Base-by-base conservation (phyloP, 2,113 vertebrate species). In the Pedionomus torquatus region DNA sequence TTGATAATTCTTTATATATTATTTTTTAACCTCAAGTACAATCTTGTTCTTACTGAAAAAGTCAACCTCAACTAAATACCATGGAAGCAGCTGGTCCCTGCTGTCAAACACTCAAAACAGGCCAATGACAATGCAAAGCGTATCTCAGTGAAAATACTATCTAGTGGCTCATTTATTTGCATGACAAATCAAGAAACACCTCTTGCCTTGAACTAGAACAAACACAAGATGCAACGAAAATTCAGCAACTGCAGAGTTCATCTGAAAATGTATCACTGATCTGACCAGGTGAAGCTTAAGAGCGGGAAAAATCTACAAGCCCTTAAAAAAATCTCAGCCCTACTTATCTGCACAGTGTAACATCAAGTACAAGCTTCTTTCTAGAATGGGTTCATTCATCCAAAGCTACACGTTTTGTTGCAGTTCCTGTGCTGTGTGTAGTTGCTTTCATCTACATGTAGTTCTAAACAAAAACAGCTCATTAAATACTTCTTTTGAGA, bases 291-390 rank as follows among this genome's bases (percentile, higher is more conserved):
- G 10, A 85, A 61, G 6, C 14, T 64, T 18, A 63, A 17, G 28
- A 60, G n/a, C 51, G 48, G 44, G 7, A 44, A 48, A 43, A 71
- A 66, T 20, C 48, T 35, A 0, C 1, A 55, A 64, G 4, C 1
- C 18, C 61, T 68, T 70, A 30, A 69, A 60, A 51, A 37, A 51
- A 3, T 2, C 7, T 19, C 54, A 82, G 57, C n/a, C 58, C 41
- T 35, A 11, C 6, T 52, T 11, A 48, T 43, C 26, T 61, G 37
- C 33, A 76, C n/a, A 3, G 0, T 63, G 7, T 21, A 60, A 60
- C 4, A 2, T 2, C 6, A 87, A 43, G 37, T 14, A 35, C 13
- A 58, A 68, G 51, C 2, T 41, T 65, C 30, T 30, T 31, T 60
- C n/a, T 55, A n/a, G 49, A 58, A 74, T 13, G 35, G 52, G n/a